phyloP scores from a whole-genome alignment of 2,797 vertebrate genomes.

The Pangasius mekongensis region DNA sequence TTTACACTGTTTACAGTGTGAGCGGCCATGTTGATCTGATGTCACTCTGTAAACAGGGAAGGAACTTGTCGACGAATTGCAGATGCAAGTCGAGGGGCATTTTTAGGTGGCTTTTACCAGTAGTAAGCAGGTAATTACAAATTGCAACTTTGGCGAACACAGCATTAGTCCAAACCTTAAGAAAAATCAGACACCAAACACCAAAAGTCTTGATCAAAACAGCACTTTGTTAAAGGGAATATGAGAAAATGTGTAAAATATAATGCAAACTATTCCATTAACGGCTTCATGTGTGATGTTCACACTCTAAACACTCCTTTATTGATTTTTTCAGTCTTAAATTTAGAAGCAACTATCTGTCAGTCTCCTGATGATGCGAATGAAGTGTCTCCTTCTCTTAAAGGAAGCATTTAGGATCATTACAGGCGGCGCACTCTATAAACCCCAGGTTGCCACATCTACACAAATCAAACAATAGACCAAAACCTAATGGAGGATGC shows the following conservation, averaged over 20 bases:
- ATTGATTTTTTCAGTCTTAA: background rate
- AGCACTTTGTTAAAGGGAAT: background rate
- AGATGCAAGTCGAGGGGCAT: too few species aligned
- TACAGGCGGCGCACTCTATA: slow-evolving; percentile 36
- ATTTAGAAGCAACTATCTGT: slow-evolving; percentile 12
- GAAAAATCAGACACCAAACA: background rate
- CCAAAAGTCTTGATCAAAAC: background rate
- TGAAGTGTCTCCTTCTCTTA: slow-evolving; percentile 40
- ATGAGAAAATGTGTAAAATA: background rate
- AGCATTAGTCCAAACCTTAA: background rate
- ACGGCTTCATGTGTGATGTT: background rate
- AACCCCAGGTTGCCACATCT: slow-evolving; percentile 68
- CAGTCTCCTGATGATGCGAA: slow-evolving; percentile 38
- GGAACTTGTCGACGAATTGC: background rate
- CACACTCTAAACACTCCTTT: background rate
- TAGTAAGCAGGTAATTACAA: background rate
- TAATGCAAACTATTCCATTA: too few species aligned
- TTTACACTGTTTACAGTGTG: background rate
- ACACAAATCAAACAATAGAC: slow-evolving; percentile 77
- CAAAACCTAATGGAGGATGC: slow-evolving; percentile 74
- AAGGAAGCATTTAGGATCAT: slow-evolving; percentile 33
- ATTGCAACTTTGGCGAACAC: background rate
- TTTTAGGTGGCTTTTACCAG: background rate
- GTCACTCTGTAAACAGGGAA: background rate
- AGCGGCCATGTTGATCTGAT: background rate